These are phyloP conservation scores for Drosophila maculinotata DNA, from an alignment of 2,888 invertebrate species.

Conservation along the genomic window DNA sequence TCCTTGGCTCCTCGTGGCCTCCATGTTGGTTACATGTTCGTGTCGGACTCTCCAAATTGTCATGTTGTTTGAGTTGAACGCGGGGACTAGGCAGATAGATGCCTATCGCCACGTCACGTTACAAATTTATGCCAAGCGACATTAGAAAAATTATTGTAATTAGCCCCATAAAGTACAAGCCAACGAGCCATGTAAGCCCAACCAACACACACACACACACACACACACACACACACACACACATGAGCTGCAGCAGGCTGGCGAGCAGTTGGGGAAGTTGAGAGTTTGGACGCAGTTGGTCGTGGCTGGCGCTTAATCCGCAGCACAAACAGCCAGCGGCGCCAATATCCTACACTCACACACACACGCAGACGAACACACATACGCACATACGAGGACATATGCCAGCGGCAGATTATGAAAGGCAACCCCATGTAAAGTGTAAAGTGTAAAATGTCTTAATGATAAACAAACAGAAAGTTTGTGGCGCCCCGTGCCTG, in stretches of 20 bases:
- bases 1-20: conserved; percentile 43
- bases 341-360: conserved; percentile 70
- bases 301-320: conserved; percentile 69
- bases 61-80: conserved; percentile 63
- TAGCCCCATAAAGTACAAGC: conserved; percentile 52
- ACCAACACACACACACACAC: not conserved
- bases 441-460: conserved; percentile 76
- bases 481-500: conserved; percentile 59
- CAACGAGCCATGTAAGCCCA: conserved; percentile 43
- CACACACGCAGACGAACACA: conserved; percentile 1
- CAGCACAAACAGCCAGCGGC: conserved; percentile 72
- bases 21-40: conserved; percentile 66
- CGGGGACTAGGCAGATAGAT: conserved; percentile 61
- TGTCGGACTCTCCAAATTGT: conserved; percentile 72
- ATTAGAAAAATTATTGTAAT: conserved; percentile 78
- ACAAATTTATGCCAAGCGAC: conserved; percentile 75
- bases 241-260: conserved; percentile 12
- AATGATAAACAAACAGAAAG: conserved; percentile 80
- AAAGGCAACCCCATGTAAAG: conserved; percentile 68
- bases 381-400: conserved; percentile 46
- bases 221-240: not conserved
- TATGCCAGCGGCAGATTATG: conserved; percentile 73
- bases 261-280: conserved; percentile 13
- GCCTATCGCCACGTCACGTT: conserved; percentile 71
- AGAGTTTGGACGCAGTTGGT: conserved; percentile 61